Conservation (phyloP, 2,888 invertebrate species). For the Melieria omissa region DNA sequence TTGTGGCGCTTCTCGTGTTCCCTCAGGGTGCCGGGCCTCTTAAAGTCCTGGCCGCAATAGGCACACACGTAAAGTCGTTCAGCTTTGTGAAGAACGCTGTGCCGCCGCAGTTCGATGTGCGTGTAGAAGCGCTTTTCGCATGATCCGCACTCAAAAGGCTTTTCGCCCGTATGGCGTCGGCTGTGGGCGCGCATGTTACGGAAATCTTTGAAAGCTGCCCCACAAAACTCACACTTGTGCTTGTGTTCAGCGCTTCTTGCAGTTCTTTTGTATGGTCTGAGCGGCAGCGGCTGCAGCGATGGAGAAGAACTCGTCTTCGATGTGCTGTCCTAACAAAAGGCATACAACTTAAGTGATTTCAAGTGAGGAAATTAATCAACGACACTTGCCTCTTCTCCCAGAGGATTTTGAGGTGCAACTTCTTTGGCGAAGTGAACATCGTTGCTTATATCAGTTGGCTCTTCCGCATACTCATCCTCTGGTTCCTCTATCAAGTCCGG, state of each 20-base stretch:
- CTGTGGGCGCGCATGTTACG: constrained; percentile 18
- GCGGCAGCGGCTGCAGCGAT: too few relatives aligned
- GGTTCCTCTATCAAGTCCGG: too few relatives aligned
- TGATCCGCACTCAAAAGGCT: constrained; percentile 11
- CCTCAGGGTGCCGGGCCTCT: constrained; percentile 6
- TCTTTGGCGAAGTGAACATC: too few relatives aligned
- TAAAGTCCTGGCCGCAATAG: constrained; percentile 16
- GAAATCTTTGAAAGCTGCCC: neutral
- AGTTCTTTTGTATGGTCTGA: too few relatives aligned
- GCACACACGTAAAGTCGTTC: constrained; percentile 26
- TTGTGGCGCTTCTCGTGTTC: constrained; percentile 20
- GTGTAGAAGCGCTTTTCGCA: constrained; percentile 27
- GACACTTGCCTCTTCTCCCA: too few relatives aligned
- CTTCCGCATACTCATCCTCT: too few relatives aligned
- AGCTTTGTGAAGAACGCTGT: constrained; percentile 14
- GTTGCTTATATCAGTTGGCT: too few relatives aligned
- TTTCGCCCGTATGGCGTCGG: constrained; percentile 21
- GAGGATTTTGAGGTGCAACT: too few relatives aligned
- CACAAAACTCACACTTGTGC: constrained; percentile 23
- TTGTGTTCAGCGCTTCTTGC: neutral
- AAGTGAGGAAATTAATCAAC: too few relatives aligned
- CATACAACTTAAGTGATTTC: too few relatives aligned
- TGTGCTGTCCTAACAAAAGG: too few relatives aligned
- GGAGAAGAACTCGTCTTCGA: too few relatives aligned
- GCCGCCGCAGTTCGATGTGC: constrained; percentile 21